Evolutionary conservation across 2,113 vertebrate species (phyloP).

Genomic region (Morone chrysops): DNA sequence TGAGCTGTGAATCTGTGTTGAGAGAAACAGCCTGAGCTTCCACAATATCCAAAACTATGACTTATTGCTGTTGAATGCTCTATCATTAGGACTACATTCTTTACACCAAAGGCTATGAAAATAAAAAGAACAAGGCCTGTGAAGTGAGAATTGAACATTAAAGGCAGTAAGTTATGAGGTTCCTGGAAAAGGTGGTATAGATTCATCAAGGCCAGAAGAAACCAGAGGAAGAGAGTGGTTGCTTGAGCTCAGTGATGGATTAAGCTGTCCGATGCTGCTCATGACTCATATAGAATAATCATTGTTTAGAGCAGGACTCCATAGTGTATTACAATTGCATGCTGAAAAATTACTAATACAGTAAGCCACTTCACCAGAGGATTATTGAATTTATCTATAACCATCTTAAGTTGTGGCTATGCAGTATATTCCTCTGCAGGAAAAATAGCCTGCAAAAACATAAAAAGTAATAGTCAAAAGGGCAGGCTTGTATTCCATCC

Average conservation of each 20-base stretch:
- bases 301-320: slow-evolving; percentile 56
- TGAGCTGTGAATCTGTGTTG: slow-evolving; percentile 24
- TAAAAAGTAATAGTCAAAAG: neutral
- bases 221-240: slow-evolving; percentile 48
- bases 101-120: slow-evolving; percentile 34
- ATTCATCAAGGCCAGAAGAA: slow-evolving; percentile 66
- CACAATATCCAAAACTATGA: slow-evolving; percentile 17
- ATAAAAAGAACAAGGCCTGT: slow-evolving; percentile 15
- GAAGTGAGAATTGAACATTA: slow-evolving; percentile 49
- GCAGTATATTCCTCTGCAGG: neutral
- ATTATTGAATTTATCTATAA: slow-evolving; percentile 43
- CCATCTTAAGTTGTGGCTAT: slow-evolving; percentile 32
- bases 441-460: neutral
- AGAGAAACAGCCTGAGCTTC: slow-evolving; percentile 14
- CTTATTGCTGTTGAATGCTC: slow-evolving; percentile 41
- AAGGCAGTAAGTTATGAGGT: slow-evolving; percentile 51
- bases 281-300: slow-evolving; percentile 74
- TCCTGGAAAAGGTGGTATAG: slow-evolving; percentile 29
- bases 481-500: neutral
- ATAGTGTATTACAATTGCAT: slow-evolving; percentile 46
- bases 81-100: slow-evolving; percentile 24
- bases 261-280: slow-evolving; percentile 62
- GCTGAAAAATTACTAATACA: slow-evolving; percentile 54
- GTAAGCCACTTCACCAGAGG: slow-evolving; percentile 30
- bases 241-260: slow-evolving; percentile 72